Evolutionary conservation across 1,140 invertebrate species (phyloP), one percentile per base, ranked within the genome.

Genomic region (Lucilia cuprina): DNA sequence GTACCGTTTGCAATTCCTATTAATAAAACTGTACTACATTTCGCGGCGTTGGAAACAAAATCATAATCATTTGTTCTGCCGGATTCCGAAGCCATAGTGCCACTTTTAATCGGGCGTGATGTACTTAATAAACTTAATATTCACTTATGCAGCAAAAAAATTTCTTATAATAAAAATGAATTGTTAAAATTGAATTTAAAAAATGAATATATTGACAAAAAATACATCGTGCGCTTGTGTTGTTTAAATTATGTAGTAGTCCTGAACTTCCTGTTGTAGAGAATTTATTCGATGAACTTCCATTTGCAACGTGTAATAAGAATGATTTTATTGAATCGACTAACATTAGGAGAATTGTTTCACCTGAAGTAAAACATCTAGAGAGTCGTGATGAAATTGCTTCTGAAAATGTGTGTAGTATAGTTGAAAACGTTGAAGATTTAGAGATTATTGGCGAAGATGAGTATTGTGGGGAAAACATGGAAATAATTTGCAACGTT

Each of bases 61-160:
- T 19, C 17, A 65, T 65, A 65, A 65, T 65, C 19, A 19, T 65
- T 65, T 19, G n/a, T 65, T 65, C n/a, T 65, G n/a, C 60, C 60
- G n/a, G 60, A 65, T 65, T n/a, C 17, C n/a, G 60, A 65, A 55
- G 50, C 50, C 10, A 55, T 55, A 13, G 50, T 55, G 14, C 50
- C 50, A 55, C 14, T 55, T 55, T 65, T 65, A 65, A 65, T 65
- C n/a, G 60, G 60, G 60, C 60, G 60, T 65, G 60, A 65, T 65
- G 17, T 65, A 19, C 2, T 19, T 14, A 19, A n/a, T 19, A 65
- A 65, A 65, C 7, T 65, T 4, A 65, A 65, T 65, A 19, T 65
- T 19, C 60, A 65, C 17, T 65, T 65, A 65, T 65, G n/a, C 60
- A n/a, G n/a, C 3, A 65, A 19, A 65, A 55, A 19, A 19, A n/a